Percentiles rank a stretch among this genome's conserved stretches.
phyloP scores from a whole-genome alignment of 2,797 vertebrate genomes.

The Molossus molossus region DNA sequence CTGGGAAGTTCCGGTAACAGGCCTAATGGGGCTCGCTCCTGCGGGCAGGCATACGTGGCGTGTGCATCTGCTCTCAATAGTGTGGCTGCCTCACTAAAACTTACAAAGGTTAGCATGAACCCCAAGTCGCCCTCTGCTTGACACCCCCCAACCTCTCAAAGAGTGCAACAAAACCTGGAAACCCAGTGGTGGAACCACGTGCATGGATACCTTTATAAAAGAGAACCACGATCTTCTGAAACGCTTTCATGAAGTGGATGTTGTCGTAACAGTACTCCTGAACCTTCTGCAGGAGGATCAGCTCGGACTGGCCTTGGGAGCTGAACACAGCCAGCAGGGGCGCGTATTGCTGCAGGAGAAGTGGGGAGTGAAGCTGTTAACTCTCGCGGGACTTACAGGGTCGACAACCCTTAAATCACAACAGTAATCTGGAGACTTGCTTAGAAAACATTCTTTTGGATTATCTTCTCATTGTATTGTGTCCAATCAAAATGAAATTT shows the following conservation, averaged over 20 bases:
- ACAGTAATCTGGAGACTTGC: not conserved
- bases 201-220: conserved; percentile 94
- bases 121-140: not conserved
- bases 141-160: too few species aligned
- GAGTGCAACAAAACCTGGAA: not conserved
- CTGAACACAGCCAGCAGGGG: conserved; percentile 96
- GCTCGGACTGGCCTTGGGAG: conserved; percentile 95
- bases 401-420: not conserved
- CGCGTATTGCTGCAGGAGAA: conserved; percentile 93
- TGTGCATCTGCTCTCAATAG: not conserved
- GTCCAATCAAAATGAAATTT: not conserved
- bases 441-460: not conserved
- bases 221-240: conserved; percentile 97
- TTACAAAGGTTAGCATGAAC: not conserved
- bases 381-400: rapidly evolving
- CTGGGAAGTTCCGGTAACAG: not conserved
- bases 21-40: not conserved
- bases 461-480: not conserved
- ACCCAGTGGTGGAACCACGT: rapidly evolving
- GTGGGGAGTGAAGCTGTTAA: not conserved
- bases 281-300: conserved; percentile 95
- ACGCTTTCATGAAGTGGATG: conserved; percentile 98
- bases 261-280: conserved; percentile 98
- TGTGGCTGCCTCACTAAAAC: not conserved
- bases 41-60: rapidly evolving